phyloP scores from a whole-genome alignment of 2,888 invertebrate species.

The Ophion slaviceki region DNA sequence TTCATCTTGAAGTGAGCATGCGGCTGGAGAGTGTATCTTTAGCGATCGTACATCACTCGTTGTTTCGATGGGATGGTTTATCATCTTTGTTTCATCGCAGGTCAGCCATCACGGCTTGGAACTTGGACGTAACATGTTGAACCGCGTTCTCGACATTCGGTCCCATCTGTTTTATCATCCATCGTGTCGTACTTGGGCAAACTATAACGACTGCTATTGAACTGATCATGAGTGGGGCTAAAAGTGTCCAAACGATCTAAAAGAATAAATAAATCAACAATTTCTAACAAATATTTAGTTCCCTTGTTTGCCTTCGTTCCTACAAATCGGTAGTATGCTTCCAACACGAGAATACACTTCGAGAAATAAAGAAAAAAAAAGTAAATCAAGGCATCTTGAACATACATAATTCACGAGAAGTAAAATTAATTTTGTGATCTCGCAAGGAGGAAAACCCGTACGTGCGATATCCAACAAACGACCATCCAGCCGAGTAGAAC shows the following conservation, averaged over 20 bases:
- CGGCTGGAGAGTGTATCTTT: no score
- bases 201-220: conserved; percentile 74
- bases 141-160: conserved; percentile 66
- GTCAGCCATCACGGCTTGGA: conserved; percentile 63
- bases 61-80: neutral
- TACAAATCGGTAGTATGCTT: no score
- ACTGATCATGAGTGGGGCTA: conserved; percentile 73
- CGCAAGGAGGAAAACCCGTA: conserved; percentile 56
- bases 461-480: conserved; percentile 77
- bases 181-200: conserved; percentile 75
- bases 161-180: conserved; percentile 71
- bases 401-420: neutral
- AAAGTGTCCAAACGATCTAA: conserved; percentile 73
- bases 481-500: conserved; percentile 78
- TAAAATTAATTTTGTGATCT: neutral
- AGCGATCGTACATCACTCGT: neutral
- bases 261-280: conserved; percentile 23
- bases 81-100: conserved; percentile 37
- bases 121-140: conserved; percentile 59
- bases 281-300: neutral
- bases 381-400: neutral
- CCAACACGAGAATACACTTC: neutral
- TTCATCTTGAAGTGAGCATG: neutral
- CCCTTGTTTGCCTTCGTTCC: neutral
- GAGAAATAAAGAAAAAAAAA: neutral